Evolutionary conservation across 2,113 vertebrate genomes (phyloP), one percentile per base, ranked within the genome.

Genomic region (Upupa epops): DNA sequence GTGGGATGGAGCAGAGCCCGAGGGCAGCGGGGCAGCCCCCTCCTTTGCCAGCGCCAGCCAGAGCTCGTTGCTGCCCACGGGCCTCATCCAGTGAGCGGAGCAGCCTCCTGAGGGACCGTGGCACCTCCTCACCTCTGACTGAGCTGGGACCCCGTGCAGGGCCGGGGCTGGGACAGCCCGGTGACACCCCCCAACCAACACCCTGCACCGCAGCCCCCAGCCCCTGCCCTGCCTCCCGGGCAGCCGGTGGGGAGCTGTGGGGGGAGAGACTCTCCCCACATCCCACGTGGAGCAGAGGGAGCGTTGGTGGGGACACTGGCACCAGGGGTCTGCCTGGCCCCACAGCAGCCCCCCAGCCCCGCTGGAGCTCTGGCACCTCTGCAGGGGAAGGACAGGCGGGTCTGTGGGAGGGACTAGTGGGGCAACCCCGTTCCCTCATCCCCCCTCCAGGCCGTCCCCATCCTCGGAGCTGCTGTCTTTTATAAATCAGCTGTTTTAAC

Each of bases 61-160:
- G 54, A 72, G 37, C 61, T 29, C 52, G 1, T 45, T 80, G 58
- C 90, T 76, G 64, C 72, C 88, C 2, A 0, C 59, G 0, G 86
- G 90, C 36, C 85, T 96, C 63, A 95, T 96, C 86, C 95, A 95
- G 81, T 97, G 96, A 97, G 52, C 6, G 1, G 2, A 52, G 70
- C 36, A 58, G 32, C 45, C n/a, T 48, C 7, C 32, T 17, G 8
- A 17, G 12, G 15, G 36, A 25, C 21, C 19, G 46, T 3, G 1
- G 48, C 34, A 2, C 81, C 63, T 61, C 15, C 54, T 55, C 2
- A 4, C 45, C 34, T 56, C 32, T 0, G 2, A 8, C 11, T 11
- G 37, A 2, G 4, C 26, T 1, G 2, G 36, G 17, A 24, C 31
- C 28, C 40, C 8, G 0, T 0, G 2, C 55, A 17, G 29, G 26